Evolutionary conservation across 2,888 invertebrate genomes (phyloP).

Genomic region (Scelioninae gen. 2): DNA sequence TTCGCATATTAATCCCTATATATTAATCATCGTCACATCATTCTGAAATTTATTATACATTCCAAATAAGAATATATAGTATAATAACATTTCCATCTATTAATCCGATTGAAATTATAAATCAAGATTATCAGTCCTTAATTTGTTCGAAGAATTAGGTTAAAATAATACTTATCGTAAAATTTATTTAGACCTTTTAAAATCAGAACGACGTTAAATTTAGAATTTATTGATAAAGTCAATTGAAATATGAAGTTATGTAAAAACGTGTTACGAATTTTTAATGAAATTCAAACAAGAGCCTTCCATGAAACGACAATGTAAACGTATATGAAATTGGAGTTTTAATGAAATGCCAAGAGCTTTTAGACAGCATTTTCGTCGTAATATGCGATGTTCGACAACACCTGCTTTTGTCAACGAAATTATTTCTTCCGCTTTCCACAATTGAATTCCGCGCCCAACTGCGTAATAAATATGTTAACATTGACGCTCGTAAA

Average conservation of each 20-base stretch:
- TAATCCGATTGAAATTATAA: constrained; percentile 8
- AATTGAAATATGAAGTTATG: background rate
- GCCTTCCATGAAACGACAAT: no score
- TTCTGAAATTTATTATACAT: no score
- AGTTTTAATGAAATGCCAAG: no score
- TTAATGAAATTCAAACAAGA: no score
- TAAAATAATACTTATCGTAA: constrained; percentile 18
- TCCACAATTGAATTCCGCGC: background rate
- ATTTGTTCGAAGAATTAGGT: constrained; percentile 20
- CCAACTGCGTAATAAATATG: constrained; percentile 17
- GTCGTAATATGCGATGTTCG: background rate
- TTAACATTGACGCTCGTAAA: constrained; percentile 13
- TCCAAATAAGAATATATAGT: constrained; percentile 17
- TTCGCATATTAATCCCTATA: no score
- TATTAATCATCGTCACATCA: constrained; percentile 2
- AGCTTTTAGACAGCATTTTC: no score
- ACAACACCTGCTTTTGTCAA: background rate
- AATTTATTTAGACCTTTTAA: constrained; percentile 21
- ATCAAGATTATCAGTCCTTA: constrained; percentile 25
- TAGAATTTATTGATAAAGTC: background rate
- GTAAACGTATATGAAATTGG: no score
- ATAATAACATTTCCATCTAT: constrained; percentile 10
- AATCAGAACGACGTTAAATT: background rate
- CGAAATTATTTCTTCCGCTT: background rate
- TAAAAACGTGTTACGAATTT: no score